Percentiles rank a stretch among this genome's conserved stretches.
phyloP scores from a whole-genome alignment of 2,113 vertebrate species.

The Dinomys branickii region DNA sequence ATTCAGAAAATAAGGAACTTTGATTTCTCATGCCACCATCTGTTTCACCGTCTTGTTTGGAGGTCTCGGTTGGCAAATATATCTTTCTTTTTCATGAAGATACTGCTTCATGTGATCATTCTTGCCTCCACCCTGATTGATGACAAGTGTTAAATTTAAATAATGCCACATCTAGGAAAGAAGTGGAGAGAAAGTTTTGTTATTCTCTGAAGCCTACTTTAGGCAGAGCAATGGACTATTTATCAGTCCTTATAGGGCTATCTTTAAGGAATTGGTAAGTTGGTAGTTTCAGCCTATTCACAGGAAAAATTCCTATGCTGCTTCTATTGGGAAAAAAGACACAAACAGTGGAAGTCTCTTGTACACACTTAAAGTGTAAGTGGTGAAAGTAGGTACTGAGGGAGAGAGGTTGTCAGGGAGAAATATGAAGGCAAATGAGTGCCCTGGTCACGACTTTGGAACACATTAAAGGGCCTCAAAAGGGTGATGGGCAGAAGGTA shows the following conservation, averaged over 20 bases:
- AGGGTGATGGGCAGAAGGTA: conserved; percentile 28
- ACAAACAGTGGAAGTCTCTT: background rate
- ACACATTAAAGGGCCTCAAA: conserved; percentile 54
- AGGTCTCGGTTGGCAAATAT: conserved; percentile 40
- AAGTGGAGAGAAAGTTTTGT: background rate
- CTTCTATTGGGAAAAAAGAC: conserved; percentile 4
- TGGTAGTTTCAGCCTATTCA: background rate
- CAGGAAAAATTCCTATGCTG: background rate
- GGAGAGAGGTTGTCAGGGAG: conserved; percentile 56
- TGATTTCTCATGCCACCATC: background rate
- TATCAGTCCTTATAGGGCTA: background rate
- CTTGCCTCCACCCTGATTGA: conserved; percentile 56
- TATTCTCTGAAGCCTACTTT: background rate
- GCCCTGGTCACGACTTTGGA: conserved; percentile 42
- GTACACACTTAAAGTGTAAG: background rate
- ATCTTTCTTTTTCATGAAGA: conserved; percentile 49
- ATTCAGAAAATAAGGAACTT: background rate
- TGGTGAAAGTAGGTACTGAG: background rate
- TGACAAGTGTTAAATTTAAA: conserved; percentile 59
- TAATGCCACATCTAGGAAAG: conserved; percentile 28
- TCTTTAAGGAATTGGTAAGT: background rate
- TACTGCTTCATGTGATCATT: conserved; percentile 34
- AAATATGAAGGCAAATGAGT: conserved; percentile 59
- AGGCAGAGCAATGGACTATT: background rate
- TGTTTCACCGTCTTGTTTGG: conserved; percentile 40